Percentiles rank a stretch among this genome's conserved stretches.
These are phyloP conservation scores for Tamias sibiricus DNA, from an alignment of 2,113 vertebrate genomes.

Conservation along the genomic window DNA sequence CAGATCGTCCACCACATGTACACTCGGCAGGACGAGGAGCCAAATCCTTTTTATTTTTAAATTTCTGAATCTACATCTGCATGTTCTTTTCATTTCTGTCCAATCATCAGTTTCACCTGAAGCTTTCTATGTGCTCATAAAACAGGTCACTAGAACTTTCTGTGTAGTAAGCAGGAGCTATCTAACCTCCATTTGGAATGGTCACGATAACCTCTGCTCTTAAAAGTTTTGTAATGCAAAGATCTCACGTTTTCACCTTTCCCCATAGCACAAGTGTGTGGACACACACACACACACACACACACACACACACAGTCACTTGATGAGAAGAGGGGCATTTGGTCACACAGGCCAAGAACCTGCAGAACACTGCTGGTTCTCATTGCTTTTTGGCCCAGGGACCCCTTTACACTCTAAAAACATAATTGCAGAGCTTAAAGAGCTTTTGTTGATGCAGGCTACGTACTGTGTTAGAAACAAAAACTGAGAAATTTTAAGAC, in stretches of 20 bases:
- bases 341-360: neutral
- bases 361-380: neutral
- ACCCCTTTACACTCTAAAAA: neutral
- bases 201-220: neutral
- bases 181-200: neutral
- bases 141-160: neutral
- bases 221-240: neutral
- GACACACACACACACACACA: neutral
- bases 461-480: neutral
- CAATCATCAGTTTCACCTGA: neutral
- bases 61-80: neutral
- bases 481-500: neutral
- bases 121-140: neutral
- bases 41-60: neutral
- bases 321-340: neutral
- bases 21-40: neutral
- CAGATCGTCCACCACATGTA: too few species aligned
- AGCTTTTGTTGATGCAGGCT: neutral
- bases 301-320: neutral
- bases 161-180: neutral
- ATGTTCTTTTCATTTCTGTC: slow-evolving; percentile 26
- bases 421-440: neutral
- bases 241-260: neutral
- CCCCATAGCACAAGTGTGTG: neutral
- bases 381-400: neutral